phyloP scores from a whole-genome alignment of 2,113 vertebrate genomes.

The Copsychus sechellarum region DNA sequence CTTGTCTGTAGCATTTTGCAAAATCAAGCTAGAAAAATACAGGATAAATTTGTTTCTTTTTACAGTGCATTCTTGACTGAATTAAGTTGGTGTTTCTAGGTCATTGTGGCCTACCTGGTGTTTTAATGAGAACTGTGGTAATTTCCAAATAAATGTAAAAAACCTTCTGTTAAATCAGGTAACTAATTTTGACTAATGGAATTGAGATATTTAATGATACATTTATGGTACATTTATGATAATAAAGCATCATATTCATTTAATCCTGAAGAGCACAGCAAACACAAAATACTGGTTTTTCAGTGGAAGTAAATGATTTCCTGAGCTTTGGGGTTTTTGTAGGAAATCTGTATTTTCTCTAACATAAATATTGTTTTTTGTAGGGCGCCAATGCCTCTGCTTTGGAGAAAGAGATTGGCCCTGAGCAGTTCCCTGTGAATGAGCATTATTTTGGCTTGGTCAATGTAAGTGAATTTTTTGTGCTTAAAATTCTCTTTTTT shows the following conservation, averaged over 20 bases:
- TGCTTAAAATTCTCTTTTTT: not conserved
- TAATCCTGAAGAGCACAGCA: not conserved
- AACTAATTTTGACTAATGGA: not conserved
- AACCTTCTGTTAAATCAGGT: not conserved
- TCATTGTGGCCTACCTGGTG: not conserved
- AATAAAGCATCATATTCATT: not conserved
- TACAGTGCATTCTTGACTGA: not conserved
- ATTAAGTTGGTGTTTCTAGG: not conserved
- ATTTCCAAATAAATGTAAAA: not conserved
- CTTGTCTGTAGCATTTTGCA: not conserved
- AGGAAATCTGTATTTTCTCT: not conserved
- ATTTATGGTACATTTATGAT: not conserved
- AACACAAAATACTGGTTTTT: not conserved
- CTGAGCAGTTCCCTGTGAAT: conserved; percentile 93
- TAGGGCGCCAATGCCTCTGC: conserved; percentile 96
- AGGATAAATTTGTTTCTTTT: not conserved
- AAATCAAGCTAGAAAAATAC: not conserved
- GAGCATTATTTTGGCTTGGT: conserved; percentile 95
- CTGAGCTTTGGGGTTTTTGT: not conserved
- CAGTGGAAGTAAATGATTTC: not conserved
- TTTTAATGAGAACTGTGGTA: not conserved
- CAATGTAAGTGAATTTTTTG: conserved; percentile 79
- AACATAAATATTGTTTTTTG: not conserved
- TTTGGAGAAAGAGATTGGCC: conserved; percentile 98
- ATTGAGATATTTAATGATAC: not conserved